Base-by-base conservation (phyloP, 1,140 invertebrate species). In the Drosophila mojavensis region DNA sequence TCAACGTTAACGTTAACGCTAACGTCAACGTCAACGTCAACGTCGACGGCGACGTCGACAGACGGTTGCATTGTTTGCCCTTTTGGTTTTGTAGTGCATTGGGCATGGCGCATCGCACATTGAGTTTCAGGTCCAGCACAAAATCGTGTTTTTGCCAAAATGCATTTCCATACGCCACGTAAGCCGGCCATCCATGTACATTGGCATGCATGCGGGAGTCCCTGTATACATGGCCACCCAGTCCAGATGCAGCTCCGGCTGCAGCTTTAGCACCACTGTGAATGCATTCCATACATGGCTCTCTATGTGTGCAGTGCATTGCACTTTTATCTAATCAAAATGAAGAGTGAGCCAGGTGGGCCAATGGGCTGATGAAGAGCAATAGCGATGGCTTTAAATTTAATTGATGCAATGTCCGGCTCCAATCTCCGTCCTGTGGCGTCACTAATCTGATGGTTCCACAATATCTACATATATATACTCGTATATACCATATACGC, bases 131-230 rank as follows among this genome's bases (percentile, higher is more conserved):
- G 5, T n/a, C 48, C 70, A 30, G 75, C 63, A 51, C 50, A 67
- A 60, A 79, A 77, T 88, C 83, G 83, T 88, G 83, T 88, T 89
- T 89, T 88, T 88, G 84, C 73, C 84, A 79, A 89, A 89, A 89
- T 89, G 84, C 84, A 89, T 89, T 89, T 89, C 78, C 84, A 89
- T 84, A 83, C 81, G 80, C 74, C 84, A 80, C 78, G 78, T 84
- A 89, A 84, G 80, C 85, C 74, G 51, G 33, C 41, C 50, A 62
- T 41, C 74, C 79, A 79, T 82, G 59, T 86, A 77, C 50, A 68
- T 56, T 54, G 50, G 63, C 62, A 74, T 82, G 76, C 54, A 82
- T 78, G 75, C 75, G 64, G 79, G 45, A 39, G 59, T 48, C 36
- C 30, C 47, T 60, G 50, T 9, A 47, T 39, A 79, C 65, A 78